Evolutionary conservation across 2,113 vertebrate genomes (phyloP), one percentile per base, ranked within the genome.

Genomic region (Cervus canadensis): DNA sequence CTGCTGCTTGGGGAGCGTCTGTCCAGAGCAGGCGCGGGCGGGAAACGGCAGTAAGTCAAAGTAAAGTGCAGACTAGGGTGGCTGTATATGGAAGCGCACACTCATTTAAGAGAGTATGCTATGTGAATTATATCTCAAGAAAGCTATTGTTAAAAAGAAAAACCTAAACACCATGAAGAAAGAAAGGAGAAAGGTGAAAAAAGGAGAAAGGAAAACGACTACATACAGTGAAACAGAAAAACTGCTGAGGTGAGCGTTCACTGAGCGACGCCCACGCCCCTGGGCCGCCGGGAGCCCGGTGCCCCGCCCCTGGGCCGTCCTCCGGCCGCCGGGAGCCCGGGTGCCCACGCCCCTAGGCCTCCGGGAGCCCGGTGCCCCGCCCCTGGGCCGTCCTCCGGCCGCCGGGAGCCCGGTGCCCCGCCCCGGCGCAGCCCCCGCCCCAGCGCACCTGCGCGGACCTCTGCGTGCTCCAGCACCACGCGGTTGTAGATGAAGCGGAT

Each of bases 401-500:
- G 48, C 43, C 6, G 43, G 43, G 43, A 43, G 43, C 43, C 40
- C 40, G 40, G 40, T 40, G 40, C 40, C 43, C 43, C 43, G 43
- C 43, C 43, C 43, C 7, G 43, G 17, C 30, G 2, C 43, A 30
- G 76, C 19, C 28, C 0, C 28, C 0, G 25, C 33, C 50, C 54
- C 76, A 19, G 93, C 98, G 30, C 91, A 99, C 99, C 99, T 98
- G 99, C 99, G 12, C 99, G 98, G 76, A 99, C 99, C 95, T 99
- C 99, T 79, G 99, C 99, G 0, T 99, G 99, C 78, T 99, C 99
- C 98, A 99, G 62, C 36, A 99, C 99, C 52, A 99, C 99, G 3
- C 99, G 98, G 97, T 99, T 99, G 67, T 99, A 99, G 98, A 99
- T 99, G 97, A 99, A 99, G 59, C 99, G 99, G 91, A 99, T 99